Evolutionary conservation across 1,140 invertebrate genomes (phyloP), one percentile per base, ranked within the genome.

Genomic region (Ladona fulva): DNA sequence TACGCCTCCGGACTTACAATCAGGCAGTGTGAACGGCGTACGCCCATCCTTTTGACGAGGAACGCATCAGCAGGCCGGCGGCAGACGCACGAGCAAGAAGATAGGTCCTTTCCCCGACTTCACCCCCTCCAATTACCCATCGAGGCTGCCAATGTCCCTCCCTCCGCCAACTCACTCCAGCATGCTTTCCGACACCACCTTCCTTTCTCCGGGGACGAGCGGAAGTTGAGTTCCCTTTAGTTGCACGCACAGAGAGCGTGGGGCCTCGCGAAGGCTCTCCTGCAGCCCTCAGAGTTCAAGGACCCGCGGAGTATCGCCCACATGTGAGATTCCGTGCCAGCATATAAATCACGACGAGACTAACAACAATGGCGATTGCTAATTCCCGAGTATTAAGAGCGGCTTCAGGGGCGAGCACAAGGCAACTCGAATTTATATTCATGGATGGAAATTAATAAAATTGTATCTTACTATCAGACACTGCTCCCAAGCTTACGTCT

Each of bases 221-320:
- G 52, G 52, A 66, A 66, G 52, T 66, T 16, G 52, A 22, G n/a
- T 66, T 66, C 52, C 52, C 29, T 66, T 66, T 66, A 22, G 52
- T 12, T 66, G 52, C 52, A 66, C 52, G 52, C 14, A 66, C 52
- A 12, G 52, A 22, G 52, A 19, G n/a, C 52, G 52, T 66, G 52
- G 52, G 52, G 52, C 52, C 52, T 66, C 52, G 52, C 52, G 52
- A 66, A 66, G 16, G 52, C 52, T 66, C 52, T 22, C 52, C n/a
- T 19, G 52, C 52, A 66, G 52, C 52, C 52, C n/a, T 66, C 52
- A 66, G 52, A 66, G 52, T 66, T 66, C 52, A 66, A 66, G 52
- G 52, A 66, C 52, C 52, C 52, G 29, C 29, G 29, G 29, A 66
- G n/a, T 66, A 16, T 66, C 52, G 52, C 52, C 52, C 52, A 66